phyloP scores from a whole-genome alignment of 1,140 invertebrate genomes.

The Trissolcus basalis region DNA sequence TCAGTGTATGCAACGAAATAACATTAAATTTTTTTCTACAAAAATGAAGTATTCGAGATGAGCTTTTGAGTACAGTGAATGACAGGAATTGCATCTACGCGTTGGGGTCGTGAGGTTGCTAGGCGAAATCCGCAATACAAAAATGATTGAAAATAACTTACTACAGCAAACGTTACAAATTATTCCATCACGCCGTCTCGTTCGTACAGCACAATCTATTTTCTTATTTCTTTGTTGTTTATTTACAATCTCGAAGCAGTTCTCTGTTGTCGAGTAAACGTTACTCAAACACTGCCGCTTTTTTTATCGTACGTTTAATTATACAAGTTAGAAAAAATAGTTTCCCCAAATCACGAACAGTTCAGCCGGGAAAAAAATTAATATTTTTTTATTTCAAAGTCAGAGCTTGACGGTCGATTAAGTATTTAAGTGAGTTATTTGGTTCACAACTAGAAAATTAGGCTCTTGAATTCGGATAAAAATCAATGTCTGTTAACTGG shows the following conservation, averaged over 20 bases:
- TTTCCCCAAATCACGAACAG: constrained; percentile 11
- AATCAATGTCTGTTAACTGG: constrained; percentile 15
- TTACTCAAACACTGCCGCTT: constrained; percentile 25
- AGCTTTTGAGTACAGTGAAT: too few relatives aligned
- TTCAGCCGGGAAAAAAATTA: neutral
- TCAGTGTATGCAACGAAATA: too few relatives aligned
- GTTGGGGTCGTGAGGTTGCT: constrained; percentile 6
- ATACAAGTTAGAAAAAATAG: constrained; percentile 56
- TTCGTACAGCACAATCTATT: constrained; percentile 2
- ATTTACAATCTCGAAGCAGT: constrained; percentile 43
- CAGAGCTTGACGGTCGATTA: constrained; percentile 17
- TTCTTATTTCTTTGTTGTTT: constrained; percentile 12
- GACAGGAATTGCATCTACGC: constrained; percentile 1
- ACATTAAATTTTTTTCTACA: too few relatives aligned
- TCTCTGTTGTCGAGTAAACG: constrained; percentile 10
- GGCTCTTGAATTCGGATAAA: constrained; percentile 29
- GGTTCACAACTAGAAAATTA: constrained; percentile 52
- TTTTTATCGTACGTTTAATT: constrained; percentile 38
- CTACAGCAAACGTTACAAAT: constrained; percentile 19
- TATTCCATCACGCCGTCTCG: constrained; percentile 8
- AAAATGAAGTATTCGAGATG: too few relatives aligned
- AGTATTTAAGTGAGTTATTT: constrained; percentile 56
- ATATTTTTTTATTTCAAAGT: constrained; percentile 1
- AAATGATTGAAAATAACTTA: constrained; percentile 46
- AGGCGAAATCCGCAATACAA: constrained; percentile 28